Evolutionary conservation across 2,797 vertebrate genomes (phyloP).

Genomic region (Acanthurus lineatus): DNA sequence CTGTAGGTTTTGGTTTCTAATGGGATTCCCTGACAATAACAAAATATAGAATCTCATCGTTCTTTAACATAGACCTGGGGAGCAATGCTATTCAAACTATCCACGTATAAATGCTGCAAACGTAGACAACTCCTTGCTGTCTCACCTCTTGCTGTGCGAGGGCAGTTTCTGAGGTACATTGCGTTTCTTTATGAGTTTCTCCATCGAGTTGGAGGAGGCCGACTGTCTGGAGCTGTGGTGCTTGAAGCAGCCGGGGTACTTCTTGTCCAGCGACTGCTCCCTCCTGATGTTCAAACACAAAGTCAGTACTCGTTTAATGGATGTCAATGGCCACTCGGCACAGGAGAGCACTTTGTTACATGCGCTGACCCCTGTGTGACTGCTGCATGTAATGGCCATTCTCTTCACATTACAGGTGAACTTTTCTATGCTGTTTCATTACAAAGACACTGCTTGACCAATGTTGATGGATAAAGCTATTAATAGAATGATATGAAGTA

Average conservation of each 20-base stretch:
- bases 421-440: slow-evolving; percentile 11
- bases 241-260: slow-evolving; percentile 92
- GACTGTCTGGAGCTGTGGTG: slow-evolving; percentile 88
- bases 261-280: slow-evolving; percentile 95
- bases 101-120: background rate
- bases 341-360: slow-evolving; percentile 39
- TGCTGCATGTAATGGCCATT: slow-evolving; percentile 21
- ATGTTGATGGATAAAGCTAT: slow-evolving; percentile 10
- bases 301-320: slow-evolving; percentile 49
- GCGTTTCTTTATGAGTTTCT: slow-evolving; percentile 97
- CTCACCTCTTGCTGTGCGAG: slow-evolving; percentile 92
- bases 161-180: slow-evolving; percentile 94
- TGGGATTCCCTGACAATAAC: background rate
- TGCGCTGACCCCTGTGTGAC: slow-evolving; percentile 9
- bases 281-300: slow-evolving; percentile 84
- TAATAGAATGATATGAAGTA: slow-evolving; percentile 5
- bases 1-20: too few species aligned
- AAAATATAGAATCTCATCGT: background rate
- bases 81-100: background rate
- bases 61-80: background rate
- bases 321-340: slow-evolving; percentile 10
- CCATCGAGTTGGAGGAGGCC: slow-evolving; percentile 93
- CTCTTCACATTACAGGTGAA: slow-evolving; percentile 30
- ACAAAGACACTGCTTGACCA: slow-evolving; percentile 17
- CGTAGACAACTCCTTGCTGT: background rate